phyloP scores from a whole-genome alignment of 2,113 vertebrate species.

The Nothocercus julius region DNA sequence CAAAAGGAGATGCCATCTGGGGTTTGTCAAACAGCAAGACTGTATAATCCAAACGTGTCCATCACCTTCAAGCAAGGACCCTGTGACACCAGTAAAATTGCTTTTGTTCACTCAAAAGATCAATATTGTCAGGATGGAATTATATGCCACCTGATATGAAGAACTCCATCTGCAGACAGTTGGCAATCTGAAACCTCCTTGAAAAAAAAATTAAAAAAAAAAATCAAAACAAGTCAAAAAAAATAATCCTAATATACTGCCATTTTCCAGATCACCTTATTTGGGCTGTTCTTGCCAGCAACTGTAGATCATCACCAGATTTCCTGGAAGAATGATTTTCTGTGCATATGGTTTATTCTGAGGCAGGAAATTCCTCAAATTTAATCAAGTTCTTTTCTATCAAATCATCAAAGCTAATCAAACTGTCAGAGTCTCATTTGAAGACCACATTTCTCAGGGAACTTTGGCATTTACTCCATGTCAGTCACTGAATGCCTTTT shows the following conservation, averaged over 20 bases:
- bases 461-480: not conserved
- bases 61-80: constrained; percentile 26
- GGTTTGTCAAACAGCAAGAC: constrained; percentile 18
- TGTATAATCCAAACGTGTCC: constrained; percentile 32
- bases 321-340: not conserved
- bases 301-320: not conserved
- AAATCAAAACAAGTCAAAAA: not conserved
- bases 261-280: not conserved
- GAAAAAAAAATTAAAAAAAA: not conserved
- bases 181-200: not conserved
- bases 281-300: not conserved
- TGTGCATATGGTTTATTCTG: not conserved
- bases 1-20: not conserved
- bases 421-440: not conserved
- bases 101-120: constrained; percentile 32
- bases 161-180: not conserved
- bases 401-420: not conserved
- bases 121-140: constrained; percentile 56
- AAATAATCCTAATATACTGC: not conserved
- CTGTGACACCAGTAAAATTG: constrained; percentile 47
- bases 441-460: not conserved
- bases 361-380: not conserved
- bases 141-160: not conserved
- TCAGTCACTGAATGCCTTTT: not conserved
- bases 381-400: not conserved